Conservation (phyloP, 1,140 invertebrate species). For the Oedothorax gibbosus region DNA sequence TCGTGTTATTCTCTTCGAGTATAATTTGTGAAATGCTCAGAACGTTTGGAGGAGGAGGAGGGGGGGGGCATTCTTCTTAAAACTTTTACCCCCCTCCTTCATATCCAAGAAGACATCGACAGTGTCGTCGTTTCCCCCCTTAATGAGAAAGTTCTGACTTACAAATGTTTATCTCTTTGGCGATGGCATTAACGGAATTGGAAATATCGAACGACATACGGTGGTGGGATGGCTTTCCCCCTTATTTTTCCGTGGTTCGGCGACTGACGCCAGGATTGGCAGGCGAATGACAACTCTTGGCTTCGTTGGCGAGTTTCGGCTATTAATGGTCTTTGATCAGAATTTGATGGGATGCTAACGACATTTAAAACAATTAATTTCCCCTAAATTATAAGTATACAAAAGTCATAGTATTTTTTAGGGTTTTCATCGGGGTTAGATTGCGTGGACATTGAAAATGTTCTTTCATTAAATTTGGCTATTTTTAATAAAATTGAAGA, state of each 20-base stretch:
- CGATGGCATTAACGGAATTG: conserved; percentile 60
- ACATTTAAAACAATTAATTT: no score
- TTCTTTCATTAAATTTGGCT: no score
- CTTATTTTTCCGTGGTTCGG: background rate
- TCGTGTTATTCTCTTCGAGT: conserved; percentile 54
- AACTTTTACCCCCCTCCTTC: conserved; percentile 37
- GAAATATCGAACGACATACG: conserved; percentile 55
- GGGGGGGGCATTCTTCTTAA: conserved; percentile 56
- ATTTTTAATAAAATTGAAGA: no score
- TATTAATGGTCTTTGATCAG: no score
- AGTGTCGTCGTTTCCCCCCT: conserved; percentile 32
- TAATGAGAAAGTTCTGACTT: conserved; percentile 61
- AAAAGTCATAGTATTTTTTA: no score
- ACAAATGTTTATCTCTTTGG: conserved; percentile 60
- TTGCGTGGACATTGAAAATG: no score
- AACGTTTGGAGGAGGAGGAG: conserved; percentile 34
- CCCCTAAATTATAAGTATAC: no score
- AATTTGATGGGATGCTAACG: no score
- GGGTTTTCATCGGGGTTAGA: no score
- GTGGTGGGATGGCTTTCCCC: conserved; percentile 20
- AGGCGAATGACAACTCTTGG: conserved; percentile 46
- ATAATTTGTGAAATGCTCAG: conserved; percentile 56
- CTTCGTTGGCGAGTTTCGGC: conserved; percentile 23
- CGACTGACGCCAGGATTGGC: conserved; percentile 46
- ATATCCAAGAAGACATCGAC: conserved; percentile 15